phyloP scores from a whole-genome alignment of 2,888 invertebrate species.

The Caenorhabditis sp. region DNA sequence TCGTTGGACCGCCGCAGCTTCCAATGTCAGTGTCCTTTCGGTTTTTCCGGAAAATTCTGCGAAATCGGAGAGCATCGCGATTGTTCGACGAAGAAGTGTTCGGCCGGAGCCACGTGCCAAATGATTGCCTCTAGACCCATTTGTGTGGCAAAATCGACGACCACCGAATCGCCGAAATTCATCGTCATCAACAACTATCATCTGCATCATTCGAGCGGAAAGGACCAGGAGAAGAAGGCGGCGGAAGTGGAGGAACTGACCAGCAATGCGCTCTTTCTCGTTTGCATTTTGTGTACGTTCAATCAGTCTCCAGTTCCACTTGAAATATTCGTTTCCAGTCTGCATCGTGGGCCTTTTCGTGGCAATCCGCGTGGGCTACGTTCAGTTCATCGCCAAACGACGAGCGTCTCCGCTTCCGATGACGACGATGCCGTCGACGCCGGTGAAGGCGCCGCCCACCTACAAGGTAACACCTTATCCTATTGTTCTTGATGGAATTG shows the following conservation, averaged over 20 bases:
- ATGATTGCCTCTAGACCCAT: slow-evolving; percentile 2
- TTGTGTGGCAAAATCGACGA: slow-evolving; percentile 1
- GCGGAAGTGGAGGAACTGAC: no score
- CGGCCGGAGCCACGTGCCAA: neutral
- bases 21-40: slow-evolving; percentile 32
- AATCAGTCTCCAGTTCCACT: neutral
- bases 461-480: slow-evolving; percentile 36
- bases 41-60: slow-evolving; percentile 33
- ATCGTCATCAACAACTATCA: neutral
- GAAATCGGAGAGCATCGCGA: slow-evolving; percentile 9
- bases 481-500: neutral
- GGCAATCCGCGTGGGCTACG: slow-evolving; percentile 5
- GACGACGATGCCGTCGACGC: neutral
- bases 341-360: slow-evolving; percentile 9
- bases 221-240: neutral
- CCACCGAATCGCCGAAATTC: neutral
- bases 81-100: slow-evolving; percentile 12
- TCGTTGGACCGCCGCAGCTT: slow-evolving; percentile 8
- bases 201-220: neutral
- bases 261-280: neutral
- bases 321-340: slow-evolving; percentile 4
- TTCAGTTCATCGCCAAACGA: slow-evolving; percentile 4
- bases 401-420: slow-evolving; percentile 10
- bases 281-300: neutral
- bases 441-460: neutral